Evolutionary conservation across 30 jellyfish, hydroid and myxozoan species (phyloP), one percentile per base, ranked within the genome.

Genomic region (Aurelia sp.): DNA sequence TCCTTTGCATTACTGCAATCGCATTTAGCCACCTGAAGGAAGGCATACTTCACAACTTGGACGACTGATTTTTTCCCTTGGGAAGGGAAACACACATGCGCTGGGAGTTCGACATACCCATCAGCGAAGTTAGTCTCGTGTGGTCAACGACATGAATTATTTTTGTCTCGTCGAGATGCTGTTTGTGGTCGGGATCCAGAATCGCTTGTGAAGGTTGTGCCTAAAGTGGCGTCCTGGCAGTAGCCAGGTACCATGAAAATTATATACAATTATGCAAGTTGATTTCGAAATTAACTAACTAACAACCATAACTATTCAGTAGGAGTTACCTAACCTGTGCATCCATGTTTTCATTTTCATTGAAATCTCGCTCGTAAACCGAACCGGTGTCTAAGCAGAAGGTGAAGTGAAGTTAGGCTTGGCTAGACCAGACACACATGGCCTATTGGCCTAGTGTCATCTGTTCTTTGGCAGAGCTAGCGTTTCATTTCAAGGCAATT

Each of bases 21-120:
- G 79, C 89, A 78, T 78, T 53, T 62, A 35, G 71, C 77, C 79
- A 78, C 79, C 71, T 22, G 79, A 78, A 63, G 69, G 69, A 44
- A 44, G 76, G 86, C 62, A 62, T n/a, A 76, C 73, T 60, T 59
- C 8, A 76, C 37, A 21, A 52, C 74, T 64, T 20, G 8, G 74
- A 64, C 52, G 16, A 64, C 35, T 6, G 41, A 21, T 64, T 21
- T 22, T 44, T 7, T 44, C 74, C 74, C 35, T 21, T 21, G 9
- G 55, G 55, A 13, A 44, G 55, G 55, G 55, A 44, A 44, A 44
- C 55, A 44, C 10, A 27, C 16, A 9, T 0, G 55, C 55, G 55
- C 55, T 44, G 16, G 16, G 9, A 44, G 10, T 44, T 44, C 55
- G 16, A 44, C 55, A 44, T 44, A 44, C 55, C 55, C 55, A 44